Evolutionary conservation across 53 echinoderm and acorn worm genomes (phyloP), one percentile per base, ranked within the genome.

Genomic region (Luidia sarsii): DNA sequence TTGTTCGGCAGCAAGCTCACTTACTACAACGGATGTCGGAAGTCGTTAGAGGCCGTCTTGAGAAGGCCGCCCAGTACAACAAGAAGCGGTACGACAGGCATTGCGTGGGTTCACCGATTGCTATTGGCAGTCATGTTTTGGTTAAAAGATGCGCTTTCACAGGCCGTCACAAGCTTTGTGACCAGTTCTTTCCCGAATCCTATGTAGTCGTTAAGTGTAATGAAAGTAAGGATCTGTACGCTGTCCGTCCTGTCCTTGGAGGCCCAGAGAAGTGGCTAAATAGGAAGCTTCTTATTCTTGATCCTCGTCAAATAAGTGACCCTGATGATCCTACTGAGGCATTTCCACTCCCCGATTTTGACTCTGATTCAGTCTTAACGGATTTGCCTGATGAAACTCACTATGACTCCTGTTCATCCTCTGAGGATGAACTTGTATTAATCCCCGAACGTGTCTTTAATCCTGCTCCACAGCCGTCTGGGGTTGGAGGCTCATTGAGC

Each of bases 161-260:
- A 13, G 81, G 86, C 0, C 34, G 90, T 11, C 90, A 90, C 71
- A 86, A 90, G 39, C 39, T 90, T 13, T 39, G 15, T 3, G 86
- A 90, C 69, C 85, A 66, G 51, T 86, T 67, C 27, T 28, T 68
- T 35, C 8, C 80, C 4, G 60, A 86, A 14, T 67, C 81, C 1
- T 82, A 84, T 67, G 67, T 90, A 0, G 75, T 90, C 13, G 65
- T 85, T 0, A 48, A 50, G 0, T 57, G 66, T 4, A 88, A 75
- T 48, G n/a, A 31, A 39, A 41, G 23, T 0, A 28, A 41, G 2
- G 79, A 83, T 39, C 68, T 83, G 14, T 83, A 83, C n/a, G 56
- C 43, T 8, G 75, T 88, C 28, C 57, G 83, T 13, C 83, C 90
- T 2, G 34, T 82, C 4, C 33, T 70, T 43, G 90, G 90, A 5